Evolutionary conservation across 2,888 invertebrate species (phyloP).

Genomic region (Ceramica pisi): DNA sequence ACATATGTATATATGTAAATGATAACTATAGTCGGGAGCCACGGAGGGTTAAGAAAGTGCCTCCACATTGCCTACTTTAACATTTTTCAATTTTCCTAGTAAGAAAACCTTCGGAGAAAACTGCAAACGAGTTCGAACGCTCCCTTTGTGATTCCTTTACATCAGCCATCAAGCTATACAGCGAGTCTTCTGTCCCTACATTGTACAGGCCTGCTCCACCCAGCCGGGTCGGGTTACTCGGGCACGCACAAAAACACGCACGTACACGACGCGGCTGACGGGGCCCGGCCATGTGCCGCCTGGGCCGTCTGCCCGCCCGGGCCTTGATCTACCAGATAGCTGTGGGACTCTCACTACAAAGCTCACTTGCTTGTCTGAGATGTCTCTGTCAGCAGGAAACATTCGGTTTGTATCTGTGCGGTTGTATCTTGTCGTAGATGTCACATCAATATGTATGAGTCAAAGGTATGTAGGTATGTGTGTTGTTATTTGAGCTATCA

Average conservation of each 20-base stretch:
- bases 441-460: conserved; percentile 14
- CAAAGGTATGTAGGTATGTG: background rate
- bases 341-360: conserved; percentile 10
- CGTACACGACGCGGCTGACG: conserved; percentile 12
- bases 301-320: background rate
- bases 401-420: conserved; percentile 28
- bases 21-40: no score
- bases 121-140: background rate
- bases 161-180: no score
- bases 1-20: no score
- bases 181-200: conserved; percentile 32
- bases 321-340: conserved; percentile 15
- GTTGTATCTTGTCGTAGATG: conserved; percentile 9
- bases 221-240: conserved; percentile 53
- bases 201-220: background rate
- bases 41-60: background rate
- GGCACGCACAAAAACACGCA: conserved; percentile 46
- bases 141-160: background rate
- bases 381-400: conserved; percentile 11
- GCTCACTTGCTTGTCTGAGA: conserved; percentile 3
- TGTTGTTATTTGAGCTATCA: background rate
- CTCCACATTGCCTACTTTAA: background rate
- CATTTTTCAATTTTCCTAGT: background rate
- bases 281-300: conserved; percentile 1
- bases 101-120: background rate